Base-by-base conservation (phyloP, 2,113 vertebrate genomes). In the Melanerpes aurifrons region DNA sequence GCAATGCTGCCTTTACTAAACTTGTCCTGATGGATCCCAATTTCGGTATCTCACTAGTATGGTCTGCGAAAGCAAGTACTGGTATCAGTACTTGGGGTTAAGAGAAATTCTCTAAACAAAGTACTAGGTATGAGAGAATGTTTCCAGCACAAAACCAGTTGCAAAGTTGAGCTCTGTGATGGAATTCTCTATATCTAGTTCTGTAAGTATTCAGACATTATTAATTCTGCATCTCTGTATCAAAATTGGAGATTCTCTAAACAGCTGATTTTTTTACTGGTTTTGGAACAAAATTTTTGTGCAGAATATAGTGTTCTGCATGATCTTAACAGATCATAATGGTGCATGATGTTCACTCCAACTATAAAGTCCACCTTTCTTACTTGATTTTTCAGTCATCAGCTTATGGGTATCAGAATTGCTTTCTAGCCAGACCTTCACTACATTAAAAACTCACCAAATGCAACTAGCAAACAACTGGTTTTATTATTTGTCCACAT, bases 291-390 rank as follows among this genome's bases (percentile, higher is more conserved):
- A 71, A 48, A 28, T 29, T 31, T 47, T 56, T 62, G 25, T 78
- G 37, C 31, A 37, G n/a, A 87, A n/a, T 17, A 26, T 67, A 32
- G 13, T 35, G 17, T 37, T 78, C 47, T 78, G 21, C 37, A 26
- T 63, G 13, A 18, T 14, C 48, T 57, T 70, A 87, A 63, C 21
- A 12, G 32, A 28, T 75, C 17, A 14, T 37, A 79, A 19, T 71
- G 50, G 40, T 0, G 0, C 48, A 22, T 0, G 1, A 10, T 64
- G 48, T 29, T 71, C n/a, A 28, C 71, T 71, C 71, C 14, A 40
- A 15, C 28, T 64, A 12, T 19, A 43, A 64, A 72, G 47, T 66
- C 21, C 3, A 53, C 5, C 17, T 66, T 50, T 71, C 26, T 54
- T 61, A 14, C 25, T 16, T 61, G 4, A 8, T 74, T 59, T 31